Evolutionary conservation across 2,888 invertebrate genomes (phyloP).

Genomic region (Drosophila planitibia): DNA sequence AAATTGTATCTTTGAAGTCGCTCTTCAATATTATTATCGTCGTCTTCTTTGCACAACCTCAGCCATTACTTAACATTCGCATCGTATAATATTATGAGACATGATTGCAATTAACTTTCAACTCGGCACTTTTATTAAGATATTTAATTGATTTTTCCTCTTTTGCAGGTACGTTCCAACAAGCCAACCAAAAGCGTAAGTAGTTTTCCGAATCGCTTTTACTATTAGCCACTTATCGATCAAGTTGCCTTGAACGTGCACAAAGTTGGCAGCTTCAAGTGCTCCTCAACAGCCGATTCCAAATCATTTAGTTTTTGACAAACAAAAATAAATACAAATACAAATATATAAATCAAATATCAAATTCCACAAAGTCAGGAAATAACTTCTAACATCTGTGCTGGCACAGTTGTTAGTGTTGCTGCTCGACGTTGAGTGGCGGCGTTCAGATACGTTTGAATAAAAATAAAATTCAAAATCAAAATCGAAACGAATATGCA

Average conservation of each 20-base stretch:
- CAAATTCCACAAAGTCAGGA: conserved; percentile 11
- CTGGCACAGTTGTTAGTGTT: neutral
- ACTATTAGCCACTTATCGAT: conserved; percentile 60
- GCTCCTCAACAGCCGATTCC: conserved; percentile 23
- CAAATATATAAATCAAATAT: conserved; percentile 14
- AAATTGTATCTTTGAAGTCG: conserved; percentile 59
- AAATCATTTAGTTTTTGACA: conserved; percentile 29
- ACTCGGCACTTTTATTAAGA: conserved; percentile 17
- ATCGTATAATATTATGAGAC: conserved; percentile 15
- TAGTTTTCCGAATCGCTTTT: conserved; percentile 61
- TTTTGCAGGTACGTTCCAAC: conserved; percentile 77
- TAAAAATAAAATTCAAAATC: conserved; percentile 30
- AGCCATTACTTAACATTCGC: conserved; percentile 8
- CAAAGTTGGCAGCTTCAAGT: conserved; percentile 42
- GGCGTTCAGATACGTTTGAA: conserved; percentile 33
- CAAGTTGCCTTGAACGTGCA: conserved; percentile 52
- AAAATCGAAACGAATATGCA: conserved; percentile 16
- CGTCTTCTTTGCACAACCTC: conserved; percentile 14
- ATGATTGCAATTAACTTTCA: conserved; percentile 22
- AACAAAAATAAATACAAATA: conserved; percentile 9
- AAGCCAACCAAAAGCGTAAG: conserved; percentile 72
- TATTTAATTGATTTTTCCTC: conserved; percentile 26
- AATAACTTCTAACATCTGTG: conserved; percentile 25
- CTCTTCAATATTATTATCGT: conserved; percentile 39
- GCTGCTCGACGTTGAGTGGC: conserved; percentile 8